Base-by-base conservation (phyloP, 2,888 invertebrate genomes). In the Caradrina kadenii region DNA sequence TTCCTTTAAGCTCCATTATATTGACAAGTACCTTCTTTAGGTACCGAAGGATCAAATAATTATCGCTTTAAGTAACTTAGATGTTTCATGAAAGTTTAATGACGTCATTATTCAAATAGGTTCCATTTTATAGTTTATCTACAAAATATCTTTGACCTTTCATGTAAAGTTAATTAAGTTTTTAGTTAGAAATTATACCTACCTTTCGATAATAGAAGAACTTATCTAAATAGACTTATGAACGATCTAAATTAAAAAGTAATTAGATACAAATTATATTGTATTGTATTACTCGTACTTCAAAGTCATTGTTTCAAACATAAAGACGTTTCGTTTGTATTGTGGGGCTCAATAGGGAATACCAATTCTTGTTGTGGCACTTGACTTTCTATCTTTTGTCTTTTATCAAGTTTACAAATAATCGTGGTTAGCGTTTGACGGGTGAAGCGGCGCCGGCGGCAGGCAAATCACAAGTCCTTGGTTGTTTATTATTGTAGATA, bases 361-460 rank as follows among this genome's bases (percentile, higher is more conserved):
- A 50, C 62, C 49, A 74, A 76, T 70, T 55, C 55, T 72, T 72
- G 72, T 73, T 69, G 21, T 70, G 42, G 65, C 19, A 52, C 66
- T 79, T 80, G 75, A 76, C 63, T 70, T 76, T 76, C 49, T 63
- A 71, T 73, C 73, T 82, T 80, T 85, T 76, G 78, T 83, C 74
- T 78, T 68, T 69, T 64, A 73, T 71, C 65, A 69, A 78, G 67
- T 76, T 75, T 60, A 74, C 58, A 63, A 79, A 81, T 76, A 80
- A 72, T 71, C 54, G 59, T 2, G 68, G 68, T 70, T 69, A 76
- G 66, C 49, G 58, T 73, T 76, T 68, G 76, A 69, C 71, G 79
- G 74, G 8, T 58, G 67, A 21, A 55, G 56, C 8, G 39, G 39
- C 11, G 17, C 17, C 26, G 58, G 26, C 21, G 42, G 50, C 61